phyloP scores from a whole-genome alignment of 2,888 invertebrate species.

The Dynastes grantii region DNA sequence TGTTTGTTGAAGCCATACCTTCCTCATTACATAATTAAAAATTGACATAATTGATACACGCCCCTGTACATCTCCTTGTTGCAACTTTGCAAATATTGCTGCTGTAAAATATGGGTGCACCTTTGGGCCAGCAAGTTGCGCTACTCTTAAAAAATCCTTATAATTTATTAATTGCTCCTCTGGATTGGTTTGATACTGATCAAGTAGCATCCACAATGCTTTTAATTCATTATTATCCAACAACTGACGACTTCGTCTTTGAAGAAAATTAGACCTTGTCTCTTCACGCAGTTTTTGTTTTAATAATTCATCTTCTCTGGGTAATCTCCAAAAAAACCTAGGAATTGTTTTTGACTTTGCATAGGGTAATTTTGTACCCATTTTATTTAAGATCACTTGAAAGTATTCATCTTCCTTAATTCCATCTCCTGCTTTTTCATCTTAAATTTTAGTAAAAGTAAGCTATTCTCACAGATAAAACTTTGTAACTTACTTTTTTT shows the following conservation, averaged over 20 bases:
- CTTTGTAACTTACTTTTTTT: slow-evolving; percentile 35
- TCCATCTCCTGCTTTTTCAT: slow-evolving; percentile 21
- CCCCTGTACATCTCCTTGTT: slow-evolving; percentile 89
- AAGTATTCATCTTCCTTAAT: slow-evolving; percentile 65
- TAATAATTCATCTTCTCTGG: slow-evolving; percentile 83
- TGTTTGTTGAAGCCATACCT: slow-evolving; percentile 96
- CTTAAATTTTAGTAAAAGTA: slow-evolving; percentile 15
- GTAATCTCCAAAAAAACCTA: slow-evolving; percentile 84
- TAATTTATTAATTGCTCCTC: slow-evolving; percentile 92
- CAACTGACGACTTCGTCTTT: slow-evolving; percentile 87
- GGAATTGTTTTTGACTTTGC: slow-evolving; percentile 78
- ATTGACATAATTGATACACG: slow-evolving; percentile 90
- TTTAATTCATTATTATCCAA: slow-evolving; percentile 90
- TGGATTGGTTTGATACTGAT: slow-evolving; percentile 83
- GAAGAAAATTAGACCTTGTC: slow-evolving; percentile 89
- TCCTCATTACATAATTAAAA: slow-evolving; percentile 96
- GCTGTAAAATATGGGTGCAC: slow-evolving; percentile 84
- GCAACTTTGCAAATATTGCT: slow-evolving; percentile 89
- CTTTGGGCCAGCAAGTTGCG: slow-evolving; percentile 78
- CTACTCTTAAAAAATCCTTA: slow-evolving; percentile 87
- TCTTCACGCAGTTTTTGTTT: slow-evolving; percentile 90
- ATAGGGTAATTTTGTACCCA: slow-evolving; percentile 57
- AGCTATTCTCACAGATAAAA: background rate
- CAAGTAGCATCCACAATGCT: slow-evolving; percentile 87
- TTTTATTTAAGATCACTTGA: slow-evolving; percentile 61